Conservation (phyloP, 2,113 vertebrate species). For the Mungos mungo region DNA sequence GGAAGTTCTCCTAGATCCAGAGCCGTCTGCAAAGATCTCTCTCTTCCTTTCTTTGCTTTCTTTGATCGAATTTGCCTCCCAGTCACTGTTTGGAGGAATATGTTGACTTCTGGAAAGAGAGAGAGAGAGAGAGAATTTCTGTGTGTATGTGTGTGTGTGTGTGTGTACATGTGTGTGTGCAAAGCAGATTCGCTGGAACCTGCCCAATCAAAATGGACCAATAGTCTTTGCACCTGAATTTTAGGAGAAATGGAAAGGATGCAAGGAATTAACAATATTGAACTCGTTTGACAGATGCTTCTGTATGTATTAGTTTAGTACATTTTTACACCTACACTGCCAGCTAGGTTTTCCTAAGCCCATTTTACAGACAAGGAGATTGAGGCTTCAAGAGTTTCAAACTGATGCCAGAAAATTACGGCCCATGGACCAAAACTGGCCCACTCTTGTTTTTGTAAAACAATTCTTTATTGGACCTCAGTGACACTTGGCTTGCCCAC, state of each 20-base stretch:
- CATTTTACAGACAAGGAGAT: not conserved
- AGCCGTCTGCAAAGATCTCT: not conserved
- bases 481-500: not conserved
- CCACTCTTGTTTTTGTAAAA: not conserved
- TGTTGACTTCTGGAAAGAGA: not conserved
- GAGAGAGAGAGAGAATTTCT: not conserved
- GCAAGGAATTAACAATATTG: not conserved
- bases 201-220: not conserved
- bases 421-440: not conserved
- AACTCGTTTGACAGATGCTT: not conserved
- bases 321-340: not conserved
- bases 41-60: not conserved
- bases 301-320: not conserved
- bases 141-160: not conserved
- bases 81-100: not conserved
- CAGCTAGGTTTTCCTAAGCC: not conserved
- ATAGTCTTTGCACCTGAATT: constrained; percentile 28
- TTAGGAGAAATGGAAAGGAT: not conserved
- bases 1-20: not conserved
- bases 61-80: not conserved
- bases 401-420: not conserved
- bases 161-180: not conserved
- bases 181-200: not conserved
- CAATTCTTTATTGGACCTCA: not conserved
- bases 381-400: not conserved